Evolutionary conservation across 2,797 vertebrate species (phyloP).

Genomic region (Coluber constrictor): DNA sequence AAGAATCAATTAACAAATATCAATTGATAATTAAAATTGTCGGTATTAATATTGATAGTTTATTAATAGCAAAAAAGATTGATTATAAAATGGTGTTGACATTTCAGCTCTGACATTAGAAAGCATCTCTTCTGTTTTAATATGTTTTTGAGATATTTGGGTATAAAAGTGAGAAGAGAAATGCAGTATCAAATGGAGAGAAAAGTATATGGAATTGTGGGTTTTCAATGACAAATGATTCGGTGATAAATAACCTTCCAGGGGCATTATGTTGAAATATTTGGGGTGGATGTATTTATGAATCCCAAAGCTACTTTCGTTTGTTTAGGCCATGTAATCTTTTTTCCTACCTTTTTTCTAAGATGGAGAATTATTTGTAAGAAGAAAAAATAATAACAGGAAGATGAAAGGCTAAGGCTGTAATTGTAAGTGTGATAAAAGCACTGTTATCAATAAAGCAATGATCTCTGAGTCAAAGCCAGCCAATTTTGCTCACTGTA

Average conservation of each 20-base stretch:
- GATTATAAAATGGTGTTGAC: background rate
- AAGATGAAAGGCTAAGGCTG: slow-evolving; percentile 15
- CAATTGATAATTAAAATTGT: background rate
- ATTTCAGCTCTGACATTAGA: background rate
- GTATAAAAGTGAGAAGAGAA: background rate
- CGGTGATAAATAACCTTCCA: background rate
- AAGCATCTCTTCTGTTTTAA: background rate
- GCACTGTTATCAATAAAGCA: background rate
- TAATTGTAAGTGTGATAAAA: slow-evolving; percentile 5
- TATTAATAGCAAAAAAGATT: background rate
- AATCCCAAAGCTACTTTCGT: background rate
- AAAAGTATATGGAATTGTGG: background rate
- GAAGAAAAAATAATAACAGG: background rate
- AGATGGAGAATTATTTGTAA: background rate
- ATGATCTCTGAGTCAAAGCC: background rate
- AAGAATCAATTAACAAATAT: background rate
- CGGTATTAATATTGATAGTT: background rate
- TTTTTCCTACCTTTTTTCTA: background rate
- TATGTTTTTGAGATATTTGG: background rate
- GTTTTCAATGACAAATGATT: background rate
- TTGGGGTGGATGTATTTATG: background rate
- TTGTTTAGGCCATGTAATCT: background rate
- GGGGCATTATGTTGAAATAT: background rate
- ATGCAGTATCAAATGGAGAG: background rate
- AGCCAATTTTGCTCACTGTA: background rate